Percentiles rank a stretch among this genome's conserved stretches.
These are phyloP conservation scores for Euwallacea similis DNA, from an alignment of 1,140 invertebrate species.

Conservation along the genomic window DNA sequence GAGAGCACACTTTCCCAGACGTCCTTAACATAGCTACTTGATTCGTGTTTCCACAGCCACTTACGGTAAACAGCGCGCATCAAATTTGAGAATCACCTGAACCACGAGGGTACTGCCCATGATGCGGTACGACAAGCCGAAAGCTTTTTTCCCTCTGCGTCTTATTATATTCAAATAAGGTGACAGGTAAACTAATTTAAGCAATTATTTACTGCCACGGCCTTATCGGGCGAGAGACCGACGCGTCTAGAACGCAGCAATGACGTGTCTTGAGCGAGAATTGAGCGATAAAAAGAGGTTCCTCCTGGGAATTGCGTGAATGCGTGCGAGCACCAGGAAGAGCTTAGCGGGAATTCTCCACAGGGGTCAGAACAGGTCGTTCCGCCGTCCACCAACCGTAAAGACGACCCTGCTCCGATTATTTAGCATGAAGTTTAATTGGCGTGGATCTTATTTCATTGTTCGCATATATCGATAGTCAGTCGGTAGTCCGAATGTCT, in stretches of 20 bases:
- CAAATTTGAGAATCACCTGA: not conserved
- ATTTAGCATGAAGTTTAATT: constrained; percentile 7
- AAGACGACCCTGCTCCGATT: constrained; percentile 29
- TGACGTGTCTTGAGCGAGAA: not conserved
- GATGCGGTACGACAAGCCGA: not conserved
- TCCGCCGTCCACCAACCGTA: constrained; percentile 25
- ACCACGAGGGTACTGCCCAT: not conserved
- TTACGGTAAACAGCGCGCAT: not conserved
- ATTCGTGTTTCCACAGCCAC: not conserved
- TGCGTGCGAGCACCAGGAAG: constrained; percentile 23
- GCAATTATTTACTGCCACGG: constrained; percentile 31
- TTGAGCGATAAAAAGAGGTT: not conserved
- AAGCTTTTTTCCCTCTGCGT: not conserved
- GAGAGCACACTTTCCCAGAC: no score
- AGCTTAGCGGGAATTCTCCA: constrained; percentile 31
- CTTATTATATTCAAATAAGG: constrained; percentile 32
- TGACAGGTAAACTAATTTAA: constrained; percentile 30
- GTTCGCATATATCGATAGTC: no score
- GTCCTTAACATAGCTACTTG: no score
- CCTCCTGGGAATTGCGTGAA: not conserved
- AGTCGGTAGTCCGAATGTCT: not conserved
- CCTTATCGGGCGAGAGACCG: constrained; percentile 14
- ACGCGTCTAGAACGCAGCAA: not conserved
- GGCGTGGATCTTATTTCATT: not conserved
- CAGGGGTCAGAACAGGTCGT: constrained; percentile 37